These are phyloP conservation scores for Siderastrea siderea DNA, from an alignment of 92 coral and sea anemone species.

Conservation along the genomic window DNA sequence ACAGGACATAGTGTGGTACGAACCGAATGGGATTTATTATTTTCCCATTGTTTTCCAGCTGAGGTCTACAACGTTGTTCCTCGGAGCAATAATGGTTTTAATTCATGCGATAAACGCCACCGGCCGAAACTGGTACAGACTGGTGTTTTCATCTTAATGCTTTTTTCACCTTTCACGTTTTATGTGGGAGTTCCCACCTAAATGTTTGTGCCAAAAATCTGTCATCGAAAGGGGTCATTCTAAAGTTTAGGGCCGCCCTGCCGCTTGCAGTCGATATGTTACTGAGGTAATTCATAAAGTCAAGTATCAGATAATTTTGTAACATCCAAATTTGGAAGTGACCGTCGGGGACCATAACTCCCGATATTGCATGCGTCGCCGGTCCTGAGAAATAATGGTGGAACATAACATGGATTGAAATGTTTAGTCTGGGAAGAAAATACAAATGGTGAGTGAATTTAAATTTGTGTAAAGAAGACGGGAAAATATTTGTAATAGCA, in stretches of 20 bases:
- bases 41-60: not conserved
- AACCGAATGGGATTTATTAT: not conserved
- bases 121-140: constrained; percentile 19
- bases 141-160: constrained; percentile 3
- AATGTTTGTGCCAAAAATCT: constrained; percentile 26
- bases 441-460: constrained; percentile 35
- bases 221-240: not conserved
- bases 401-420: not conserved
- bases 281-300: constrained; percentile 38
- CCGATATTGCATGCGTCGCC: constrained; percentile 21
- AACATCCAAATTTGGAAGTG: constrained; percentile 35
- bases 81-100: not conserved
- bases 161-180: not conserved
- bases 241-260: constrained; percentile 21
- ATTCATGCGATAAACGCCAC: constrained; percentile 45
- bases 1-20: not conserved
- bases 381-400: constrained; percentile 32
- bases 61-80: not conserved
- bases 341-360: constrained; percentile 16
- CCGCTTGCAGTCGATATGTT: not conserved
- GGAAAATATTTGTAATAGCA: not conserved
- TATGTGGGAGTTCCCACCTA: not conserved
- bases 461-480: constrained; percentile 4
- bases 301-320: constrained; percentile 52
- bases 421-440: constrained; percentile 22